Conservation (phyloP, 2,113 vertebrate genomes). For the Xenopus laevis region DNA sequence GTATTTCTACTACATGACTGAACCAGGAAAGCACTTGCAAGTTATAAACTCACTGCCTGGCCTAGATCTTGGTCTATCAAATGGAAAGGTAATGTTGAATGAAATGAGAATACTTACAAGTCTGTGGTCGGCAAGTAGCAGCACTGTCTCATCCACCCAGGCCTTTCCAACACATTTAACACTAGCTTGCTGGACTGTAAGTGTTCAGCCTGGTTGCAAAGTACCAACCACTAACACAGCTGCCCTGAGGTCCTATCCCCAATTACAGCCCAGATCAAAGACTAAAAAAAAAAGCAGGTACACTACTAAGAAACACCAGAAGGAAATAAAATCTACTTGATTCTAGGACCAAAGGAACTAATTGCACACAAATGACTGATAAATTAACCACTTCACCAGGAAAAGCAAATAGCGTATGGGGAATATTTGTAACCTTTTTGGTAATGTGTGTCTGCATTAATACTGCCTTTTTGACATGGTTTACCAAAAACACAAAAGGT, state of each 20-base stretch:
- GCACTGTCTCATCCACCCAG: constrained; percentile 67
- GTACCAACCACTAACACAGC: constrained; percentile 81
- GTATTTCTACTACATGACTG: too few relatives aligned
- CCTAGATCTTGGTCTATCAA: too few relatives aligned
- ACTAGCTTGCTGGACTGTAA: constrained; percentile 56
- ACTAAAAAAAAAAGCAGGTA: constrained; percentile 63
- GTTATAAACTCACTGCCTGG: too few relatives aligned
- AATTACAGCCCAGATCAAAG: constrained; percentile 77
- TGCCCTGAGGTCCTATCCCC: constrained; percentile 88
- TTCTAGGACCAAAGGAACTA: constrained; percentile 53
- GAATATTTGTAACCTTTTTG: constrained; percentile 73
- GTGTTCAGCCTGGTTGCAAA: constrained; percentile 48
- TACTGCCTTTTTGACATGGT: constrained; percentile 34
- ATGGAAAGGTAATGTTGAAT: background rate
- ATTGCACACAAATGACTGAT: constrained; percentile 54
- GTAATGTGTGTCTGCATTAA: constrained; percentile 41
- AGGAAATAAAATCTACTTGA: constrained; percentile 49
- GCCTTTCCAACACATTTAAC: constrained; percentile 61
- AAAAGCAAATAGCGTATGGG: constrained; percentile 52
- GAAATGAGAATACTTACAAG: constrained; percentile 82
- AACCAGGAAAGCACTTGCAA: too few relatives aligned
- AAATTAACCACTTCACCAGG: constrained; percentile 51
- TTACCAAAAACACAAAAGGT: constrained; percentile 57
- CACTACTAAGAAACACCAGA: constrained; percentile 52
- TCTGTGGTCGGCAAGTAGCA: constrained; percentile 65